Evolutionary conservation across 2,113 vertebrate genomes (phyloP), one percentile per base, ranked within the genome.

Genomic region (Chaetura pelagica): DNA sequence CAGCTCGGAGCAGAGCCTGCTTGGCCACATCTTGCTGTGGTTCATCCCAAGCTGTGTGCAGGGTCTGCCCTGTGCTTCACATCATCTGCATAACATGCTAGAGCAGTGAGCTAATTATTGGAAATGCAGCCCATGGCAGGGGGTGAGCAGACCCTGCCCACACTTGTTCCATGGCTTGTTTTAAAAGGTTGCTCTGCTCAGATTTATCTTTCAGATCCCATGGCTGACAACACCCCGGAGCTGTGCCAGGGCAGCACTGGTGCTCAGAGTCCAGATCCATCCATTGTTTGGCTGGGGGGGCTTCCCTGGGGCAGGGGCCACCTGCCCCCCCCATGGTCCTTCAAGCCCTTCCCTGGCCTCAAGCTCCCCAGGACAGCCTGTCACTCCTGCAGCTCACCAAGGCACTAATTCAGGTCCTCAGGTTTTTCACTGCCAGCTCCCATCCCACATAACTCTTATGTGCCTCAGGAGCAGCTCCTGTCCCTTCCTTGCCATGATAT

Each of bases 211-310:
- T 46, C 59, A 23, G 17, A 61, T 55, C 23, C 44, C 61, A 48
- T 2, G 6, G 48, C 78, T 87, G 57, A 63, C n/a, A 77, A 24
- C 15, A 57, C 32, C 77, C 57, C 54, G 30, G 49, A 58, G 64
- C 59, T 79, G 49, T 77, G 67, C 44, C 2, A 29, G 57, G 12
- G 27, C 58, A 89, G 52, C 10, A 1, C n/a, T 40, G 68, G 34
- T 49, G 32, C 35, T 84, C 1, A 4, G 61, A 86, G 71, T 21
- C 52, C 68, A 32, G 22, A 54, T 7, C 18, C 29, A 6, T 58
- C 34, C 64, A 35, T 35, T 2, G 1, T 1, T 1, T 26, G 44
- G 62, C 32, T 2, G 0, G 6, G 40, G 20, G 12, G 5, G 1
- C 4, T 80, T 71, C 57, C 35, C 35, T 78, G 57, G 21, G 9